Evolutionary conservation across 2,888 invertebrate genomes (phyloP), one percentile per base, ranked within the genome.

Genomic region (Erebia epiphron): DNA sequence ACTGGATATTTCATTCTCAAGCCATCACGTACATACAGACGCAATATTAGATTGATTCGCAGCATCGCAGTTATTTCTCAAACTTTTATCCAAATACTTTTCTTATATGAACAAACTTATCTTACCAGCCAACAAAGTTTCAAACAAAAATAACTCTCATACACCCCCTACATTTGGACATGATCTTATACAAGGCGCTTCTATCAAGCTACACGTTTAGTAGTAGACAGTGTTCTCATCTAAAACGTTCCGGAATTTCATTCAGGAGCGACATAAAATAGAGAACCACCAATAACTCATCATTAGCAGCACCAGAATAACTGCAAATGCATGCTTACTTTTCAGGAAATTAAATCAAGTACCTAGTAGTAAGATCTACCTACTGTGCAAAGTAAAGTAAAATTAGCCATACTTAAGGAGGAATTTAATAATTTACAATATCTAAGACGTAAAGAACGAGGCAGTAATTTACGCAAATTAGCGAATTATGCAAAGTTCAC

Each of bases 1-100:
- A 16, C 16, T 54, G 2, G 18, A n/a, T 43, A 54, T 43, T 18
- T 26, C 18, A 68, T 56, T n/a, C 26, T 10, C 64, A 68, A 72
- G 57, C 61, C 56, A 68, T 77, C 69, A 72, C 67, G 68, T 57
- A 73, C 21, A 8, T 50, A 50, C 18, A 54, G 10, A 9, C 11
- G 10, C 58, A 68, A 63, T 54, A 54, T 18, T 60, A 70, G 50
- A 57, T 52, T 4, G 62, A 21, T 46, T 35, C 50, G 60, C 66
- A 62, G 11, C 54, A 13, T 26, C 62, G 68, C 76, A 73, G 77
- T 78, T 78, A 76, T 78, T 79, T 76, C 69, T 69, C 73, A 79
- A 80, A 79, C 76, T 80, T 79, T 79, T 77, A 79, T 77, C 75
- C 70, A 73, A 69, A 73, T 73, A 75, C 75, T 70, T 46, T 64